Evolutionary conservation across 2,797 vertebrate genomes (phyloP).

Genomic region (Spinus pinus): DNA sequence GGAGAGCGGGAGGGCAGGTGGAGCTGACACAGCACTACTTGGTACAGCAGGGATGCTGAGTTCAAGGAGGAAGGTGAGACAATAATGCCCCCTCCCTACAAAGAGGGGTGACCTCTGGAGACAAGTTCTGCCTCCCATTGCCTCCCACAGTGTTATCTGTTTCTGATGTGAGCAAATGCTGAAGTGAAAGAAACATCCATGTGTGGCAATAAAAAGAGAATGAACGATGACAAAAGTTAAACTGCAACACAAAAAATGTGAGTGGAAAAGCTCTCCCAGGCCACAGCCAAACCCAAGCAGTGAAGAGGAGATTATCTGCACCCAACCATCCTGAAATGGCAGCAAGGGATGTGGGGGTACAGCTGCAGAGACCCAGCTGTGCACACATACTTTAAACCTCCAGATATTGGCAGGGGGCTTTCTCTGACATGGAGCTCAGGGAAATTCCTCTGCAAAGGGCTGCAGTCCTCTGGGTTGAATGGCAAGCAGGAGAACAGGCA

Average conservation of each 20-base stretch:
- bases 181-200: neutral
- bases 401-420: neutral
- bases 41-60: neutral
- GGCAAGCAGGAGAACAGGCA: neutral
- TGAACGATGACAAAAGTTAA: neutral
- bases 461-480: neutral
- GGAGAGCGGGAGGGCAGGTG: rapidly evolving
- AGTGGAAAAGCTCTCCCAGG: neutral
- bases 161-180: neutral
- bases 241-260: rapidly evolving
- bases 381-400: neutral
- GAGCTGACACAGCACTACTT: neutral
- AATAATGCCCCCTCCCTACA: constrained; percentile 45
- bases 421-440: neutral
- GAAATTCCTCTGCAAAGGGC: neutral
- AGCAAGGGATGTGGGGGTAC: neutral
- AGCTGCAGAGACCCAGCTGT: neutral
- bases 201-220: neutral
- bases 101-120: neutral
- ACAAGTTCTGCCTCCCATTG: neutral
- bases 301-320: neutral
- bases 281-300: neutral
- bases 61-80: constrained; percentile 27
- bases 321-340: rapidly evolving
- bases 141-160: neutral